Evolutionary conservation across 2,797 vertebrate species (phyloP), one percentile per base, ranked within the genome.

Genomic region (Anguilla megastoma): DNA sequence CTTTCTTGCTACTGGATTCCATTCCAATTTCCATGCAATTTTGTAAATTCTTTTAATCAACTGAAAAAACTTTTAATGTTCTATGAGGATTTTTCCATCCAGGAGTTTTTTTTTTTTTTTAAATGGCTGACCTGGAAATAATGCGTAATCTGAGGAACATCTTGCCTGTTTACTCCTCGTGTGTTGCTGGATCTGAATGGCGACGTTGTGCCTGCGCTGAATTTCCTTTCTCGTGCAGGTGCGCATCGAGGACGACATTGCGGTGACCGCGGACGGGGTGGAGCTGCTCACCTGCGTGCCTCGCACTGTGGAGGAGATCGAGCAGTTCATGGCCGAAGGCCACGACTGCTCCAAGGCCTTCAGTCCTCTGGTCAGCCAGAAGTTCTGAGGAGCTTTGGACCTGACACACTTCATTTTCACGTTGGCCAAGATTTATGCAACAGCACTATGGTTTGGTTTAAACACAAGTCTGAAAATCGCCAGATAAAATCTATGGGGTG

Each of bases 271-370:
- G 2, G 87, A 52, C 0, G 97, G 98, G 0, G 90, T 97, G 48
- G 98, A 99, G 94, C 95, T 99, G 93, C 96, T 99, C 90, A 99
- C 98, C 18, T 99, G 98, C 0, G 98, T 99, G 74, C 98, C 98
- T 0, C 97, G 98, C 45, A 98, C 97, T 0, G 97, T 98, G 89
- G 97, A 98, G 54, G 98, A 99, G 86, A 97, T 99, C 0, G 98
- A 99, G 92, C 97, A 96, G 0, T 98, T 97, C 93, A 99, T 99
- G 98, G 96, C 97, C 0, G 95, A 96, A 1, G 86, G 92, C 1
- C 90, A 33, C 0, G 85, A 91, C 85, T 0, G 14, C 0, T 89
- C 93, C 93, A 99, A 99, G 92, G 3, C 95, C 16, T 97, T 97
- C 86, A 93, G 89, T 33, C 90, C 93, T 0, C 86, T 94, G 33